phyloP scores from a whole-genome alignment of 1,140 invertebrate genomes.

The Drosophila kurseongensis region DNA sequence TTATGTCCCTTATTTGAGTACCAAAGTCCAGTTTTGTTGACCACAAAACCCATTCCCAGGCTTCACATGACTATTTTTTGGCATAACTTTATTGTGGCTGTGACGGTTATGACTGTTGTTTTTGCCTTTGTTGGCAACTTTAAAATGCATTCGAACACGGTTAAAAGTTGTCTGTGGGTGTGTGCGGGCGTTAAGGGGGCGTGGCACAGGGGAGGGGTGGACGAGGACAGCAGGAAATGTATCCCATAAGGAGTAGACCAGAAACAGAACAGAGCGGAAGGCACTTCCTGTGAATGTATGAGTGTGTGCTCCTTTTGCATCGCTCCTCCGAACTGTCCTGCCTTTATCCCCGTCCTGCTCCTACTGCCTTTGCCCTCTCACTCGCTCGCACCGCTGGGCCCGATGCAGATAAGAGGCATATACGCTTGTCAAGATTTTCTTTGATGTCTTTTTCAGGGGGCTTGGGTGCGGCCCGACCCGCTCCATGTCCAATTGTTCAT shows the following conservation, averaged over 20 bases:
- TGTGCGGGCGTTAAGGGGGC: conserved; percentile 8
- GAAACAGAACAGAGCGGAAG: conserved; percentile 38
- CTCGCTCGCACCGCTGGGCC: conserved; percentile 18
- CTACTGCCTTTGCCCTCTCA: background rate
- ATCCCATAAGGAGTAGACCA: conserved; percentile 62
- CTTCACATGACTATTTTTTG: conserved; percentile 30
- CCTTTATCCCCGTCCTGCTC: background rate
- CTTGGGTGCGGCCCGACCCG: conserved; percentile 54
- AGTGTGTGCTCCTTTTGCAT: conserved; percentile 25
- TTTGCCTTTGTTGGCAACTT: conserved; percentile 58
- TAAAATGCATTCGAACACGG: conserved; percentile 66
- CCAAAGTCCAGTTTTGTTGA: conserved; percentile 41
- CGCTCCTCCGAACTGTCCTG: conserved; percentile 11
- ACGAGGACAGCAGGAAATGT: conserved; percentile 65
- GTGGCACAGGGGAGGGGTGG: background rate
- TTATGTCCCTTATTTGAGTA: conserved; percentile 31
- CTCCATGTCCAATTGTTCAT: conserved; percentile 25
- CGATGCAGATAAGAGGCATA: conserved; percentile 78
- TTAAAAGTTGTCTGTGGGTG: conserved; percentile 18
- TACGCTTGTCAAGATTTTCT: conserved; percentile 77
- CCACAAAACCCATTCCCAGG: conserved; percentile 31
- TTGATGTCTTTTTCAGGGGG: conserved; percentile 81
- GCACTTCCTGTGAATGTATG: conserved; percentile 53
- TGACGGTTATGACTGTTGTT: conserved; percentile 30
- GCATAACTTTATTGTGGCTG: conserved; percentile 60